Base-by-base conservation (phyloP, 2,113 vertebrate genomes). In the Dipodomys spectabilis region DNA sequence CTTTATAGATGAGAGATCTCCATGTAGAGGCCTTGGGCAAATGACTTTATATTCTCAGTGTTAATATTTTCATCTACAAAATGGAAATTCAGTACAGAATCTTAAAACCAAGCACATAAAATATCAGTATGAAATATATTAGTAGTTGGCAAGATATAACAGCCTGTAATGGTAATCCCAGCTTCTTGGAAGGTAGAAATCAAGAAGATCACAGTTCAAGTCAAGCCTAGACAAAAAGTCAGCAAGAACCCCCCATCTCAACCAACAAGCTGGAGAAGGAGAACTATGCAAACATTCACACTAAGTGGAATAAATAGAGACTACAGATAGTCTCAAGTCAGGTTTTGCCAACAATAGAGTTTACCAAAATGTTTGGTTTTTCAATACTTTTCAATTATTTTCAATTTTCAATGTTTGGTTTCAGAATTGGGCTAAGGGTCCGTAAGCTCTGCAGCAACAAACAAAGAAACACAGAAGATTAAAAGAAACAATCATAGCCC, bases 71-170 rank as follows among this genome's bases (percentile, higher is more conserved):
- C 64, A 88, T 44, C 68, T 80, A 67, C 77, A 87, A 67, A 81
- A 93, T 69, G 35, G 72, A 4, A 28, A 87, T 73, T 73, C 25
- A 1, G 15, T 32, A 72, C 64, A 94, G 64, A 85, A 68, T 82
- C 39, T 93, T 86, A 90, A 77, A 93, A 65, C 75, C 53, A 92
- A 86, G 75, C 22, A 87, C 57, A 60, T 73, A 82, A 90, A 88
- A 92, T 71, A 32, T 45, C 35, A 86, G 65, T 49, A 57, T 53
- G 49, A 53, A 53, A 53, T 53, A 11, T 53, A 53, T 53, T 53
- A 53, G 12, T 53, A 53, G 8, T 53, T 53, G 49, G 49, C 49
- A 53, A 53, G 49, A 13, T 53, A 53, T 53, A 53, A 53, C 12
- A 13, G 49, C 12, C 12, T 13, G 12, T 53, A 53, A 53, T 13